Conservation (phyloP, 1,140 invertebrate species). For the Temnothorax longispinosus region DNA sequence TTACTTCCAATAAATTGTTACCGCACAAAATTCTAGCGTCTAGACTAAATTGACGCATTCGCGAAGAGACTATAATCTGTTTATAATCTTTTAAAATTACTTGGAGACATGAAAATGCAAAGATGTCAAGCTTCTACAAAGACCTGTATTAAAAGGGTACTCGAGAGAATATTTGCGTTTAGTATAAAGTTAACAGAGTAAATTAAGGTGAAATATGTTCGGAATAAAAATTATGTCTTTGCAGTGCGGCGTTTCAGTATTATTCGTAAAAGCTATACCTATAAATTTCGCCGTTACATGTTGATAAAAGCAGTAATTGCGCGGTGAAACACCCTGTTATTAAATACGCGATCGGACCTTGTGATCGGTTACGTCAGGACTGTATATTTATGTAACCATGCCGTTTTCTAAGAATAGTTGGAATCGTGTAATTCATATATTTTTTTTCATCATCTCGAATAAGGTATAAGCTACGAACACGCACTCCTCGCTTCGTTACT, state of each 20-base stretch:
- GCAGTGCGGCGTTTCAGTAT: neutral
- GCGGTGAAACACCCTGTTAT: neutral
- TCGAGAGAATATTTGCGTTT: neutral
- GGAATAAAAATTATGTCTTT: conserved; percentile 5
- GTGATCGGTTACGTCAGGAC: neutral
- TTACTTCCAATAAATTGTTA: neutral
- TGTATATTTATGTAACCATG: conserved; percentile 5
- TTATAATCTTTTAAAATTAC: neutral
- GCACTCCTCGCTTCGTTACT: conserved; percentile 11
- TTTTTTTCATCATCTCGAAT: conserved; percentile 10
- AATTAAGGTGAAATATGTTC: neutral
- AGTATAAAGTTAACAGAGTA: neutral
- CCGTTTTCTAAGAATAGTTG: conserved; percentile 41
- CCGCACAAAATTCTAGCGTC: neutral
- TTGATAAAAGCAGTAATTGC: conserved; percentile 10
- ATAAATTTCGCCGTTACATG: neutral
- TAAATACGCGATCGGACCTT: neutral
- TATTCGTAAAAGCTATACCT: neutral
- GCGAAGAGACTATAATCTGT: neutral
- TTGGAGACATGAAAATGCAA: neutral
- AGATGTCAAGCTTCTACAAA: neutral
- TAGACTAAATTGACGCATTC: neutral
- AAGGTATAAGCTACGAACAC: neutral
- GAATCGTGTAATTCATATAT: conserved; percentile 8
- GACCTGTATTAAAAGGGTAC: neutral